Evolutionary conservation across 2,797 vertebrate genomes (phyloP), one percentile per base, ranked within the genome.

Genomic region (Manis javanica): DNA sequence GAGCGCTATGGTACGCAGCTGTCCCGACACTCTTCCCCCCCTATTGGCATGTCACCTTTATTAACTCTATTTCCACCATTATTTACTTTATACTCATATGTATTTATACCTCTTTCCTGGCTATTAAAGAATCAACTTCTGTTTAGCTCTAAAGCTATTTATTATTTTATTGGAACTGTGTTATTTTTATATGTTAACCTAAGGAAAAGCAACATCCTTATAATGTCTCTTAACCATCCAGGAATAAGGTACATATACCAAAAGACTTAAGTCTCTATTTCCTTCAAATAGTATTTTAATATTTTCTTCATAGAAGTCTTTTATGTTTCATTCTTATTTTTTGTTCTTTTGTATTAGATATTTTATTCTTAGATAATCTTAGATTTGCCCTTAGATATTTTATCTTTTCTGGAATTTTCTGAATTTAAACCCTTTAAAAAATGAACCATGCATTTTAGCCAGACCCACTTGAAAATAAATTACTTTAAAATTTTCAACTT

Each of bases 371-470:
- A 77, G 29, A 46, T 42, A 66, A 42, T 66, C 19, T 69, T 86
- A 49, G 78, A 37, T 72, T 86, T 90, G 64, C 82, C 86, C 12
- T 87, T 87, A 81, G 23, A 23, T 75, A 11, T 64, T 53, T 85
- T 59, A 55, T 77, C 14, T n/a, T 69, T 88, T 39, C n/a, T 75
- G 10, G 42, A 42, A 78, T 68, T 42, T 90, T 91, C 66, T 75
- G 57, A 88, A 81, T 88, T 88, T 88, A 90, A 94, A 82, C 46
- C 89, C 74, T 37, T 37, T 59, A 46, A 72, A 34, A 88, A 96
- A 37, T 69, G 19, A 95, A 24, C 81, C 75, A 46, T 55, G 8
- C 78, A 29, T 74, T 75, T 95, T 89, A 86, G 63, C 8, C 42
- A 31, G 4, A 51, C 18, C 46, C 64, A 87, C 19, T 31, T 37